Conservation (phyloP, 2,888 invertebrate species). For the Cepaea hortensis region DNA sequence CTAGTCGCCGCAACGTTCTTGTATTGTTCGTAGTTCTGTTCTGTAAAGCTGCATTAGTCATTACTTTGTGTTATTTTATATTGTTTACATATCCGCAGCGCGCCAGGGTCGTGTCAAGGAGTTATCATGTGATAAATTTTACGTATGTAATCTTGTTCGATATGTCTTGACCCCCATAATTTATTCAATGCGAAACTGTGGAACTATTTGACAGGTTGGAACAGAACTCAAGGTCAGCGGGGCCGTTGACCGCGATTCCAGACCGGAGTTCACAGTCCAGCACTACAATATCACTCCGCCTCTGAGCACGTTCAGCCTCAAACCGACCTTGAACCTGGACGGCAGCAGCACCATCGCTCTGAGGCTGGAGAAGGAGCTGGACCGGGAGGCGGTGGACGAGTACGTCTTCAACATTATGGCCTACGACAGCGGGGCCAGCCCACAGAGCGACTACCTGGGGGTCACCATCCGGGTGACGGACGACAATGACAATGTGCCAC, state of each 20-base stretch:
- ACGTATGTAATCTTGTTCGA: too few species aligned
- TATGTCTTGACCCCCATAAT: not conserved
- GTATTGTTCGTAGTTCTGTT: too few species aligned
- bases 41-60: too few species aligned
- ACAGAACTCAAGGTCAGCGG: constrained; percentile 55
- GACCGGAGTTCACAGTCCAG: constrained; percentile 62
- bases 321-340: constrained; percentile 61
- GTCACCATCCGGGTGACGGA: constrained; percentile 63
- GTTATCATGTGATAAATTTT: too few species aligned
- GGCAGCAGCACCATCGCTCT: constrained; percentile 64
- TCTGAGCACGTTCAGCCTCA: constrained; percentile 59
- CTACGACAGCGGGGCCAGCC: constrained; percentile 62
- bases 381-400: constrained; percentile 61
- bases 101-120: too few species aligned
- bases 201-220: constrained; percentile 36
- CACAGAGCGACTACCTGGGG: constrained; percentile 56
- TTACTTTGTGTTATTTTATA: too few species aligned
- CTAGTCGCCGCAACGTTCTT: too few species aligned
- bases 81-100: too few species aligned
- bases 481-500: constrained; percentile 66
- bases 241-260: constrained; percentile 63
- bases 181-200: too few species aligned
- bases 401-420: constrained; percentile 64
- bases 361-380: constrained; percentile 59
- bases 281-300: constrained; percentile 60